Percentiles rank a stretch among this genome's conserved stretches.
These are phyloP conservation scores for Chamaedrilus cognettii DNA, from an alignment of 2,888 invertebrate genomes.

Conservation along the genomic window DNA sequence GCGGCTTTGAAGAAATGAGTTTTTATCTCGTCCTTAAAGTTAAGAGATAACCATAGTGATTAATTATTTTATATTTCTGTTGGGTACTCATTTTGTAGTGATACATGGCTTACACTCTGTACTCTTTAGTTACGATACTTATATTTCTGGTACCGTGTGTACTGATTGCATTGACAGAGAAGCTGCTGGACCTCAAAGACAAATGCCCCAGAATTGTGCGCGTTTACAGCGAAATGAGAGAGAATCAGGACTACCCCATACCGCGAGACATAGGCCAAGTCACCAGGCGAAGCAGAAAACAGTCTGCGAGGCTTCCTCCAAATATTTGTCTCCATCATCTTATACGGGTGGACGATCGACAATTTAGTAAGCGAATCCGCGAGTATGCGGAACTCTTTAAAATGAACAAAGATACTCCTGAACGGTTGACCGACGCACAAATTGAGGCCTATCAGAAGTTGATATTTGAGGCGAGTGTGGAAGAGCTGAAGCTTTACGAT, in stretches of 20 bases:
- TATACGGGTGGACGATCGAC: conserved; percentile 16
- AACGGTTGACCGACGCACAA: conserved; percentile 1
- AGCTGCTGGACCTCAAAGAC: conserved; percentile 28
- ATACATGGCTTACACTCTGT: no score
- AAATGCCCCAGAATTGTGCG: conserved; percentile 45
- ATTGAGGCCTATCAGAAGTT: conserved; percentile 24
- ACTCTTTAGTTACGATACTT: no score
- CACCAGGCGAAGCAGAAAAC: background rate
- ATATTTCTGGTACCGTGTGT: no score
- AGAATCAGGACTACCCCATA: conserved; percentile 45
- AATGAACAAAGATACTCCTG: background rate
- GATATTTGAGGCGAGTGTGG: conserved; percentile 20
- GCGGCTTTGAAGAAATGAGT: no score
- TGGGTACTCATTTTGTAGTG: no score
- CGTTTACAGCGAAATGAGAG: conserved; percentile 47
- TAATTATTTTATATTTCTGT: no score
- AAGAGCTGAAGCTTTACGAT: conserved; percentile 27
- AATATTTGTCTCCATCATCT: conserved; percentile 29
- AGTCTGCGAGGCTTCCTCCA: conserved; percentile 8
- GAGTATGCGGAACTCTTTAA: background rate
- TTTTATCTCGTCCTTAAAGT: no score
- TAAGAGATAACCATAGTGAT: no score
- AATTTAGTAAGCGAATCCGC: background rate
- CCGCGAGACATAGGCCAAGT: conserved; percentile 29
- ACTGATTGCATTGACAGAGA: no score